Conservation (phyloP, 2,797 vertebrate genomes). For the Mormyrus hasselquistii region DNA sequence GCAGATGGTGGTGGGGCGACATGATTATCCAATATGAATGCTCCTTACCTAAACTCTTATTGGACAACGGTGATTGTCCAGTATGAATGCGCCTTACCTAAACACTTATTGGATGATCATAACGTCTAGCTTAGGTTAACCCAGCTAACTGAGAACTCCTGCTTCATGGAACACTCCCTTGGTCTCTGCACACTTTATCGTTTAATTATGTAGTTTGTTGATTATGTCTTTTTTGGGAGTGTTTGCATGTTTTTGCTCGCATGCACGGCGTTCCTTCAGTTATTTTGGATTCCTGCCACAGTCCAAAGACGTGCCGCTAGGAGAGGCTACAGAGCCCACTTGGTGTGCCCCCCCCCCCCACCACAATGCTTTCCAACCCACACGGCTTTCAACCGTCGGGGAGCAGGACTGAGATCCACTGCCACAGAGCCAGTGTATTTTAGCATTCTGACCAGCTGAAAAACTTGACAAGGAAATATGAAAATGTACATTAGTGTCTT, state of each 20-base stretch:
- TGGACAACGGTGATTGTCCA: not conserved
- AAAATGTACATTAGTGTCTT: not conserved
- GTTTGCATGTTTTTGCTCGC: not conserved
- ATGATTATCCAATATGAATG: not conserved
- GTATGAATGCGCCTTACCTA: not conserved
- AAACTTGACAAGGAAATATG: not conserved
- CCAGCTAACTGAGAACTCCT: not conserved
- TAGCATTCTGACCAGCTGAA: not conserved
- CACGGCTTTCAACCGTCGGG: not conserved
- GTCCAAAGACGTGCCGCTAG: not conserved
- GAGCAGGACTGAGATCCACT: too few relatives aligned
- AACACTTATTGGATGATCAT: too few relatives aligned
- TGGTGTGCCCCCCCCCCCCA: too few relatives aligned
- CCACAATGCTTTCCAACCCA: not conserved
- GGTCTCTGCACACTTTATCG: not conserved
- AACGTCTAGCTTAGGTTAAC: not conserved
- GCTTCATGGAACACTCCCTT: not conserved
- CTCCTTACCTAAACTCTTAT: not conserved
- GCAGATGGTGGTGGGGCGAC: not conserved
- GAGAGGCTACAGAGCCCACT: not conserved
- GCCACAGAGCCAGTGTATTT: not conserved
- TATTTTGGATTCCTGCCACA: not conserved
- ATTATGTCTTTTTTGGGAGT: not conserved
- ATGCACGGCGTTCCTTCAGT: not conserved
- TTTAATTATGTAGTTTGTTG: not conserved